Percentiles rank a stretch among this genome's conserved stretches.
phyloP scores from a whole-genome alignment of 2,888 invertebrate species.

The Amiota minor region DNA sequence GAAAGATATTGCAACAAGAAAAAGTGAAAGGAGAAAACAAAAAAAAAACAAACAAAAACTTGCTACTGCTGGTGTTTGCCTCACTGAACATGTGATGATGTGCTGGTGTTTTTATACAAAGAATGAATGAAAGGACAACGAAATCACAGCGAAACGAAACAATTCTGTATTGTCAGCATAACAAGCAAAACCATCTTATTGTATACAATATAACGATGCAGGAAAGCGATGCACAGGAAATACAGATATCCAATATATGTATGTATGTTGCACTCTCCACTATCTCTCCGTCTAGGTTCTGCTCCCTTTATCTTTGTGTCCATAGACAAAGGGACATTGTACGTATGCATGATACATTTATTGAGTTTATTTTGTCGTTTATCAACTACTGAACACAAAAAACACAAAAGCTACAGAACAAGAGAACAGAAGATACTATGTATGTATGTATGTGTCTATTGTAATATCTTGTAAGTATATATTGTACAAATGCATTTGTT shows the following conservation, averaged over 20 bases:
- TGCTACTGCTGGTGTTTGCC: no score
- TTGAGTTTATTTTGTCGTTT: slow-evolving; percentile 26
- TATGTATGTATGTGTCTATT: no score
- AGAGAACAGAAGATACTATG: no score
- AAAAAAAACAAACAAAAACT: no score
- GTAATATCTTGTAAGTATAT: no score
- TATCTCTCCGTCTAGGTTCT: neutral
- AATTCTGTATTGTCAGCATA: slow-evolving; percentile 19
- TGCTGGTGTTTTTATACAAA: neutral
- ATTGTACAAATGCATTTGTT: no score
- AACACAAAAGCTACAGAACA: neutral
- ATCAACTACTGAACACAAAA: neutral
- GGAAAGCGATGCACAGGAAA: neutral
- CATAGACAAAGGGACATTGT: slow-evolving; percentile 18
- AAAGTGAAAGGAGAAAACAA: no score
- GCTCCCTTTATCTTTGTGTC: neutral
- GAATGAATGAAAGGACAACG: neutral
- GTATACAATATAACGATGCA: slow-evolving; percentile 18
- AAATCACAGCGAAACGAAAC: neutral
- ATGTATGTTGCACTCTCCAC: no score
- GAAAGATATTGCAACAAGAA: neutral
- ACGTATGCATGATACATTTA: slow-evolving; percentile 22
- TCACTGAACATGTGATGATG: neutral
- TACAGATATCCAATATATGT: no score
- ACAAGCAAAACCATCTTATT: neutral